These are phyloP conservation scores for Lepilemur ruficaudatus DNA, from an alignment of 2,797 vertebrate species.

Conservation along the genomic window DNA sequence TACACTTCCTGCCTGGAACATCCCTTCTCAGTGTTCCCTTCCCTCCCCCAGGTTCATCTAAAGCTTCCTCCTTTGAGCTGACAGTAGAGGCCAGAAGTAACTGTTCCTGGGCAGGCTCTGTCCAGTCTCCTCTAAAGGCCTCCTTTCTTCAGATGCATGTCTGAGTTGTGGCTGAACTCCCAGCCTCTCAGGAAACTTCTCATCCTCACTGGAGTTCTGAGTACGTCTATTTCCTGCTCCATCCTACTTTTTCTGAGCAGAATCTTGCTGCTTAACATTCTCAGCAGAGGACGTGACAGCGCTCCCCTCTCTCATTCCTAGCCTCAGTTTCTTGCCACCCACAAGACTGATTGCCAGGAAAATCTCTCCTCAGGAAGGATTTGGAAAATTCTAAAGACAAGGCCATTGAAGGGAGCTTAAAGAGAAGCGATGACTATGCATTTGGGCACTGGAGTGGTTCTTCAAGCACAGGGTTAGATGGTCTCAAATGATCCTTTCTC, in stretches of 20 bases:
- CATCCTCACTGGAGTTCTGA: neutral
- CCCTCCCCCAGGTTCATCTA: neutral
- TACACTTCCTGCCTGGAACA: neutral
- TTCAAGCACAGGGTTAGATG: neutral
- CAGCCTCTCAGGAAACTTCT: neutral
- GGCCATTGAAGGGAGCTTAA: neutral
- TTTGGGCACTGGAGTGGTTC: neutral
- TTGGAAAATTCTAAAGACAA: neutral
- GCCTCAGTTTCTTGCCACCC: neutral
- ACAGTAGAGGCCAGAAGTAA: slow-evolving; percentile 61
- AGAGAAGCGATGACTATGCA: neutral
- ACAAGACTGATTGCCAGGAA: neutral
- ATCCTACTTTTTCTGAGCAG: neutral
- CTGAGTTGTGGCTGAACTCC: neutral
- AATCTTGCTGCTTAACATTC: neutral
- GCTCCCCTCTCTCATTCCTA: neutral
- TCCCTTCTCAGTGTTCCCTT: neutral
- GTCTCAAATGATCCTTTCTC: neutral
- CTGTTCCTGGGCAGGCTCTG: neutral
- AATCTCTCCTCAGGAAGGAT: neutral
- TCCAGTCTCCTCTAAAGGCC: neutral
- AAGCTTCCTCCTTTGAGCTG: slow-evolving; percentile 60
- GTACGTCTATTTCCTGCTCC: neutral
- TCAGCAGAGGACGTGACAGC: neutral
- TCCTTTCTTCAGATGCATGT: neutral